These are phyloP conservation scores for Bugulina stolonifera DNA, from an alignment of 2,888 invertebrate genomes.

Conservation along the genomic window DNA sequence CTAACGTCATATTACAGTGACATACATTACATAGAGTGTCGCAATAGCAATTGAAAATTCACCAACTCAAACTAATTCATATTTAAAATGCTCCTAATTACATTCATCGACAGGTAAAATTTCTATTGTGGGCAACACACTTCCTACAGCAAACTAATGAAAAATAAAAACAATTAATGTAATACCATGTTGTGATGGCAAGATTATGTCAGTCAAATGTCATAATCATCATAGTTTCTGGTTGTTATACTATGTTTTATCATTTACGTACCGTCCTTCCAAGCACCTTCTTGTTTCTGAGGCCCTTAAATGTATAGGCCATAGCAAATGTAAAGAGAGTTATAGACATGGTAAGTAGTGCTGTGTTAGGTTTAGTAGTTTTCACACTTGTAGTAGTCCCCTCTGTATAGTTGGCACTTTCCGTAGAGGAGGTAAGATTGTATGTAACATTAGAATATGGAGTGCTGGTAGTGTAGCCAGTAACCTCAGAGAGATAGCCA, in stretches of 20 bases:
- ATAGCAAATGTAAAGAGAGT: slow-evolving; percentile 86
- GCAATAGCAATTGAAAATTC: too few relatives aligned
- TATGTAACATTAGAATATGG: background rate
- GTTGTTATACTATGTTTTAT: background rate
- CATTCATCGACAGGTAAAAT: too few relatives aligned
- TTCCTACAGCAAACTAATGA: too few relatives aligned
- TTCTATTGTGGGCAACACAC: too few relatives aligned
- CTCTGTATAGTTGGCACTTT: background rate
- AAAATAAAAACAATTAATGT: background rate
- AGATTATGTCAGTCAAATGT: too few relatives aligned
- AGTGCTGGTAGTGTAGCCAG: background rate
- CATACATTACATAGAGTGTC: too few relatives aligned
- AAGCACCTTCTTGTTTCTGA: slow-evolving; percentile 89
- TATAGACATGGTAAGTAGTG: slow-evolving; percentile 78
- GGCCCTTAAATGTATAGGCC: slow-evolving; percentile 84
- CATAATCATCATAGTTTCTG: too few relatives aligned
- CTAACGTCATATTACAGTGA: too few relatives aligned
- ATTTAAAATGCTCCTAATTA: too few relatives aligned
- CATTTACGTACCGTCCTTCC: slow-evolving; percentile 75
- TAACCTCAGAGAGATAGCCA: background rate
- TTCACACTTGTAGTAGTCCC: background rate
- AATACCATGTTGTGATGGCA: too few relatives aligned
- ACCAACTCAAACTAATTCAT: too few relatives aligned
- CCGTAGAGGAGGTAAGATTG: background rate
- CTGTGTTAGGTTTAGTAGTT: slow-evolving; percentile 72